Evolutionary conservation across 2,888 invertebrate genomes (phyloP).

Genomic region (Acrobasis repandana): DNA sequence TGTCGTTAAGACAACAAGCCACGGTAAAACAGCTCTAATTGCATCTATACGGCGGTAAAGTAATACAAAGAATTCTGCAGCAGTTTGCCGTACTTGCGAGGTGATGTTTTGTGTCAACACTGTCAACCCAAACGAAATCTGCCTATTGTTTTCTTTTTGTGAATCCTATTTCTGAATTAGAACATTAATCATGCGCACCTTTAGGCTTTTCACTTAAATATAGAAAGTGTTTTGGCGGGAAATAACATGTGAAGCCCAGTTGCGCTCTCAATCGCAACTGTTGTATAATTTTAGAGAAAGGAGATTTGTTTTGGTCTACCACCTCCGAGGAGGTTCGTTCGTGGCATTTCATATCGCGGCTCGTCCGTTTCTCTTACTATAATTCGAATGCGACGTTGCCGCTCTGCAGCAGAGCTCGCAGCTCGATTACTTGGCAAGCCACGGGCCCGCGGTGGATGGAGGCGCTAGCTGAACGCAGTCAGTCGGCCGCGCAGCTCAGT

Average conservation of each 20-base stretch:
- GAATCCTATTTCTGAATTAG: background rate
- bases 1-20: slow-evolving; percentile 39
- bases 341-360: slow-evolving; percentile 75
- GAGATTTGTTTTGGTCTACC: slow-evolving; percentile 81
- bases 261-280: slow-evolving; percentile 60
- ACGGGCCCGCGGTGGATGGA: slow-evolving; percentile 48
- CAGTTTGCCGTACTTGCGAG: background rate
- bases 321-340: slow-evolving; percentile 70
- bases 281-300: slow-evolving; percentile 82
- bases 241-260: slow-evolving; percentile 47
- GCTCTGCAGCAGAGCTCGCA: slow-evolving; percentile 50
- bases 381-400: slow-evolving; percentile 75
- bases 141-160: background rate
- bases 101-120: background rate
- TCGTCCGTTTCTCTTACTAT: slow-evolving; percentile 71
- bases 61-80: slow-evolving; percentile 1
- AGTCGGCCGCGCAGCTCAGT: slow-evolving; percentile 81
- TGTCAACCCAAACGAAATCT: background rate
- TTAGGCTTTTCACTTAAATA: slow-evolving; percentile 14
- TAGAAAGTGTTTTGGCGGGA: slow-evolving; percentile 51
- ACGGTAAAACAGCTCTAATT: background rate
- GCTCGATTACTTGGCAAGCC: slow-evolving; percentile 60
- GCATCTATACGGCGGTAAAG: slow-evolving; percentile 1
- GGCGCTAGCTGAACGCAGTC: slow-evolving; percentile 64
- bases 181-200: background rate